Evolutionary conservation across 2,113 vertebrate species (phyloP).

Genomic region (Mormoops blainvillei): DNA sequence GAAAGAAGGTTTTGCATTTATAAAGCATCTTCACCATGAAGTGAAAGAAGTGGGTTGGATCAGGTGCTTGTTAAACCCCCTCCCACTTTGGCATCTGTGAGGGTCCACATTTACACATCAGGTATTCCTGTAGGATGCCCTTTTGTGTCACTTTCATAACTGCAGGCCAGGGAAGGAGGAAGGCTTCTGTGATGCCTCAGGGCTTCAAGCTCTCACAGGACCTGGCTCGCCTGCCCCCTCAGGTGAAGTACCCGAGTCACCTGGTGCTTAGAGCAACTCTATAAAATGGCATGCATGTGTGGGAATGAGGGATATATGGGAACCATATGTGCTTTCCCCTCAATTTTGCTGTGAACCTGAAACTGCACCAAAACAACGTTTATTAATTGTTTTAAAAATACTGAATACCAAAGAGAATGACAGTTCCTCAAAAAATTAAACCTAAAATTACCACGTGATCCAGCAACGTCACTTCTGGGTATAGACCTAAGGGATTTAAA

Average conservation of each 20-base stretch:
- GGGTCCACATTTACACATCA: not conserved
- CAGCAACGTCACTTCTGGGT: not conserved
- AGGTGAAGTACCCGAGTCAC: not conserved
- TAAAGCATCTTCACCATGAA: not conserved
- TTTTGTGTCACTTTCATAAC: not conserved
- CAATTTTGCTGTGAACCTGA: not conserved
- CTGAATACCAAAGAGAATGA: not conserved
- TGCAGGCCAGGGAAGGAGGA: not conserved
- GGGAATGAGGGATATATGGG: too few relatives aligned
- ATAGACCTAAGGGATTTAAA: not conserved
- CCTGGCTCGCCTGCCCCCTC: not conserved
- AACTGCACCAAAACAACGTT: not conserved
- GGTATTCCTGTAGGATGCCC: not conserved
- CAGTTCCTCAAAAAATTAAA: not conserved
- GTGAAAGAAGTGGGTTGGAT: not conserved
- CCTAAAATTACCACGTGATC: not conserved
- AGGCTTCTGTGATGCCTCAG: not conserved
- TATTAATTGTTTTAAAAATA: not conserved
- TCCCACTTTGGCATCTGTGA: not conserved
- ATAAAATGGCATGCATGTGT: rapidly evolving
- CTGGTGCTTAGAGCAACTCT: not conserved
- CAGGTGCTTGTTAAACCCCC: not conserved
- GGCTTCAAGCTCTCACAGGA: not conserved
- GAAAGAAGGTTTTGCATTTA: not conserved
- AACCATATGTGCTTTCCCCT: not conserved